These are phyloP conservation scores for Hybognathus amarus DNA, from an alignment of 2,797 vertebrate species.

Conservation along the genomic window DNA sequence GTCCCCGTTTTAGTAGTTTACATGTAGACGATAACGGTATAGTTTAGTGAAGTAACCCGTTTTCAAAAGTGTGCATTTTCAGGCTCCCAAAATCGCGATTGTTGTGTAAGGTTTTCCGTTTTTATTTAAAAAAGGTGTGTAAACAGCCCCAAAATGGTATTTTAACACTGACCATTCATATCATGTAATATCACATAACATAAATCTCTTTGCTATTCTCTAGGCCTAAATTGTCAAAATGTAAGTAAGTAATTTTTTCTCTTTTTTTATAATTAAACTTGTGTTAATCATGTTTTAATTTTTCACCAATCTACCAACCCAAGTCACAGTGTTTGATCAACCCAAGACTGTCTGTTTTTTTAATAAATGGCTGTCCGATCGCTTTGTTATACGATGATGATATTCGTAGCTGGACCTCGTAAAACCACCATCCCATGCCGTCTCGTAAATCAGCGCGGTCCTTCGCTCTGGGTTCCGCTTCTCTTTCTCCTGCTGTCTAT, in stretches of 20 bases:
- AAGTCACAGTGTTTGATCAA: not conserved
- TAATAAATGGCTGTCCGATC: slow-evolving; percentile 5
- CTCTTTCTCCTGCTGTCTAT: slow-evolving; percentile 20
- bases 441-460: slow-evolving; percentile 23
- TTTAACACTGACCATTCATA: not conserved
- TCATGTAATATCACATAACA: too few relatives aligned
- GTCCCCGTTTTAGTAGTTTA: too few relatives aligned
- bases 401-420: slow-evolving; percentile 19
- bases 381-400: slow-evolving; percentile 39
- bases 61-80: too few relatives aligned
- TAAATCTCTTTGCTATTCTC: too few relatives aligned
- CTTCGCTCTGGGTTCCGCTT: not conserved
- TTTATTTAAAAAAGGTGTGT: not conserved
- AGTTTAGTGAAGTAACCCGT: too few relatives aligned
- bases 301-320: not conserved
- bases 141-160: not conserved
- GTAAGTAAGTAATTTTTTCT: too few relatives aligned
- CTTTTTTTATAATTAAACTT: not conserved
- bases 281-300: not conserved
- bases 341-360: not conserved
- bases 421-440: not conserved
- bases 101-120: not conserved
- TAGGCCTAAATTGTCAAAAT: too few relatives aligned
- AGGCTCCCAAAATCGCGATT: not conserved
- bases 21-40: too few relatives aligned